Percentiles rank a stretch among this genome's conserved stretches.
Conservation (phyloP, 1,140 invertebrate species). For the Spodoptera litura region DNA sequence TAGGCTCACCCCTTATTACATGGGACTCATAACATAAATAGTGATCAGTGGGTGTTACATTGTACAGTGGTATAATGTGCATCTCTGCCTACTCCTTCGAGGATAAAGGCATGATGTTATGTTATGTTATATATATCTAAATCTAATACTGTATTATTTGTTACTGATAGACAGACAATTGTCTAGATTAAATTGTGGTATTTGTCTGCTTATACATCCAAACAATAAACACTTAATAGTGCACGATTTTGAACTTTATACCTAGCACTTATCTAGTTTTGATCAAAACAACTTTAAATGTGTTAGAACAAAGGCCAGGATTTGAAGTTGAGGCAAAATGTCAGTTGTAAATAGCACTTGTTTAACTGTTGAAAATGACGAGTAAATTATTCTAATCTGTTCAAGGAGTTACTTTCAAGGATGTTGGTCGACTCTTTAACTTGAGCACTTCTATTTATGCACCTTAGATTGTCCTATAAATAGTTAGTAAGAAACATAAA, state of each 20-base stretch:
- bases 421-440: too few species aligned
- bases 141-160: conserved; percentile 5
- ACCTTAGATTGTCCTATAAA: too few species aligned
- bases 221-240: not conserved
- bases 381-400: not conserved
- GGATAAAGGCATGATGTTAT: too few species aligned
- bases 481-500: too few species aligned
- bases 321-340: not conserved
- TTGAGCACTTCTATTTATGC: too few species aligned
- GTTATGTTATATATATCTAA: too few species aligned
- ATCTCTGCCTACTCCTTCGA: too few species aligned
- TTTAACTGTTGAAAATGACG: not conserved
- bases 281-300: not conserved
- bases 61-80: too few species aligned
- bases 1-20: too few species aligned
- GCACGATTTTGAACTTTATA: conserved; percentile 24
- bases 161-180: conserved; percentile 4
- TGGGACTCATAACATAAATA: too few species aligned
- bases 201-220: not conserved
- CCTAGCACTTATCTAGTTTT: not conserved
- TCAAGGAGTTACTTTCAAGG: too few species aligned
- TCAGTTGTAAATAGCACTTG: not conserved
- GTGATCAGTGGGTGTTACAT: too few species aligned
- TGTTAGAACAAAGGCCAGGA: not conserved
- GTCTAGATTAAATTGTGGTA: not conserved